phyloP scores from a whole-genome alignment of 1,140 invertebrate species.

The Tribolium madens region DNA sequence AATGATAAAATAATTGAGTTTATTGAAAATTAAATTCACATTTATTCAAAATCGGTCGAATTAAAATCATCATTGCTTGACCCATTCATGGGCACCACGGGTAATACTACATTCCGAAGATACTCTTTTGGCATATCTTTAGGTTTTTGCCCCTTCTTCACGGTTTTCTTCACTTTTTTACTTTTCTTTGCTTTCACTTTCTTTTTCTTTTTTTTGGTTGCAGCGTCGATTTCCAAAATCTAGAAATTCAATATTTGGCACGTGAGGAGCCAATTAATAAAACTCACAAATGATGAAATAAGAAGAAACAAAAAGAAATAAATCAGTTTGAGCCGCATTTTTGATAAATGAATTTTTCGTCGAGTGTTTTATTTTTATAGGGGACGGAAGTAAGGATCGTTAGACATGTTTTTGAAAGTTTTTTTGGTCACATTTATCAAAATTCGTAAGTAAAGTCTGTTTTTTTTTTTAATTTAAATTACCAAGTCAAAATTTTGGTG shows the following conservation, averaged over 20 bases:
- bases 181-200: not conserved
- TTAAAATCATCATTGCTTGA: not conserved
- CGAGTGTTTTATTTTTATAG: no score
- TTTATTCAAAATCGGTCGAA: not conserved
- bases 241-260: no score
- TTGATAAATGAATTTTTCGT: not conserved
- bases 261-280: no score
- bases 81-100: no score
- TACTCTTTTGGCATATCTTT: no score
- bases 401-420: no score
- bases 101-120: no score
- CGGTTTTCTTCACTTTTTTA: not conserved
- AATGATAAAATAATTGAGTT: not conserved
- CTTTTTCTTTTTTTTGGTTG: not conserved
- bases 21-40: not conserved
- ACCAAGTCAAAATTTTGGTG: no score
- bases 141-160: not conserved
- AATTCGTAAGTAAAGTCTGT: no score
- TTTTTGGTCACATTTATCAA: no score
- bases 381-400: not conserved
- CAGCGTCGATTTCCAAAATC: not conserved
- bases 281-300: not conserved
- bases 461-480: no score
- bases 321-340: not conserved
- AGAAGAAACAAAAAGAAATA: not conserved